Evolutionary conservation across 1,140 invertebrate species (phyloP).

Genomic region (Philotrypesis tridentata): DNA sequence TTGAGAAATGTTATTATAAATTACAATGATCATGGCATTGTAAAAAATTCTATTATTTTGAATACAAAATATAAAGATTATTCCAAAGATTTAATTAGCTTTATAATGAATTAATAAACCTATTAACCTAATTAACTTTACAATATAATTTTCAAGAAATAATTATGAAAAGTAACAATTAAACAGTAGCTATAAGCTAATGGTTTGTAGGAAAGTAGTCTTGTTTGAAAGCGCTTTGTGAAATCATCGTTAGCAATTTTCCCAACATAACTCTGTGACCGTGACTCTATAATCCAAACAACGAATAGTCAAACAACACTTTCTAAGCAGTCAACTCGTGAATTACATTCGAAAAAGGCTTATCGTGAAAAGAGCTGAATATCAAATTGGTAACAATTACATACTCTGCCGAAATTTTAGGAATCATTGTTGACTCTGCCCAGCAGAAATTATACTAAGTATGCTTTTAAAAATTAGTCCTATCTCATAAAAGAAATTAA

Average conservation of each 20-base stretch:
- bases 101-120: conserved; percentile 39
- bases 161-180: conserved; percentile 40
- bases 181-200: conserved; percentile 36
- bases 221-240: background rate
- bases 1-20: conserved; percentile 37
- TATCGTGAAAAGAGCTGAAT: background rate
- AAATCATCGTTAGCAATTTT: background rate
- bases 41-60: conserved; percentile 32
- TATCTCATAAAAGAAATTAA: background rate
- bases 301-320: background rate
- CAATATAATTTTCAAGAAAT: conserved; percentile 42
- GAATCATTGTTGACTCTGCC: background rate
- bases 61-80: conserved; percentile 34
- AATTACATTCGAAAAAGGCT: background rate
- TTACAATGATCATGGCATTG: conserved; percentile 17
- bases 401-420: background rate
- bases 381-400: conserved; percentile 2
- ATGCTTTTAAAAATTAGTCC: background rate
- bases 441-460: background rate
- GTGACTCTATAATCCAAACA: background rate
- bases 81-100: conserved; percentile 27
- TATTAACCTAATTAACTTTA: conserved; percentile 43
- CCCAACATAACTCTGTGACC: background rate
- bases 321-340: background rate
- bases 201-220: conserved; percentile 16